Base-by-base conservation (phyloP, 2,113 vertebrate genomes). In the Polypterus senegalus region DNA sequence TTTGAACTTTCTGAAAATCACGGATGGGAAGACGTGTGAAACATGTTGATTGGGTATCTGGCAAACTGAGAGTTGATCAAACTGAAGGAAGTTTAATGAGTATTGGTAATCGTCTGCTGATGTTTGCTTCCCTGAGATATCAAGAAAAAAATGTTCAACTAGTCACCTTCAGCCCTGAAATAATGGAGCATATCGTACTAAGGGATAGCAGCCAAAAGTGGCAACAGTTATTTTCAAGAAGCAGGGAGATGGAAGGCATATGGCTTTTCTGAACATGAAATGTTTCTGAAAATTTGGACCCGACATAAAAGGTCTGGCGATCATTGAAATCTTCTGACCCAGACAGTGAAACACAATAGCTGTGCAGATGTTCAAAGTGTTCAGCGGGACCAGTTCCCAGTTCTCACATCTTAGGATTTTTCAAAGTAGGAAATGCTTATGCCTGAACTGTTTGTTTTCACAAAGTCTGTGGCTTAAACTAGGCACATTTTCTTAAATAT, bases 391-490 rank as follows among this genome's bases (percentile, higher is more conserved):
- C 70, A 48, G 4, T 66, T 62, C 48, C 58, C 43, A 66, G 72
- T 71, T 49, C 65, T 69, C 76, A 78, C 77, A 77, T 83, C 74
- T 68, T 59, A 45, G 55, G 51, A 46, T 63, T 44, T 63, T 54
- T 43, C 54, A n/a, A 62, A 75, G 74, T 69, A 80, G 79, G 80
- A 84, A 86, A 79, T 78, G 78, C 76, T 82, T 81, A 66, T 62
- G 66, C 73, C 74, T 54, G 63, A 70, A 76, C 62, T 69, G 72
- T 73, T 78, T 74, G 64, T 69, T 74, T 79, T 77, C 73, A 63
- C 69, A 67, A 69, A 64, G 72, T 76, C 71, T 77, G 78, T 67
- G 67, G 69, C 77, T 67, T 76, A 64, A 60, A 71, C 77, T 75
- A 75, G 75, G 65, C 63, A 66, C 67, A 69, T 72, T 77, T 65